Conservation (phyloP, 2,113 vertebrate species). For the Cathartes aura region DNA sequence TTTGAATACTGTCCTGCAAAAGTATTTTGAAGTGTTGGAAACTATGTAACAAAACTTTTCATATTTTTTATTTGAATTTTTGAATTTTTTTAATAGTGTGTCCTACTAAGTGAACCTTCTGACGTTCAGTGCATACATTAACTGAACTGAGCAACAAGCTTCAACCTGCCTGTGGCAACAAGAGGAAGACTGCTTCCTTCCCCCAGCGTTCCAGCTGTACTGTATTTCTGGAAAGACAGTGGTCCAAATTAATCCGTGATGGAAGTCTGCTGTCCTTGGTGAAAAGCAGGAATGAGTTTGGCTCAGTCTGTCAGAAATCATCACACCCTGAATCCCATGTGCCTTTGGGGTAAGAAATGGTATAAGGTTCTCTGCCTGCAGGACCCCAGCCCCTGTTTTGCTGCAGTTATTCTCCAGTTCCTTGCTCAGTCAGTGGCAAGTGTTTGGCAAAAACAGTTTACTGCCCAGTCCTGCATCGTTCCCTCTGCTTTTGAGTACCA, state of each 20-base stretch:
- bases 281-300: neutral
- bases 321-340: neutral
- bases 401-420: neutral
- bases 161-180: conserved; percentile 13
- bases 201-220: neutral
- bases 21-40: neutral
- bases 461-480: neutral
- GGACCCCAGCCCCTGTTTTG: neutral
- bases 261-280: neutral
- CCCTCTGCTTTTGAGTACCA: neutral
- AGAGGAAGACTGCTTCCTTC: conserved; percentile 18
- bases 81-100: neutral
- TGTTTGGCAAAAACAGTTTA: neutral
- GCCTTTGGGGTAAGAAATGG: neutral
- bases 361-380: neutral
- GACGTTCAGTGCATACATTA: conserved; percentile 34
- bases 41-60: neutral
- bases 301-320: neutral
- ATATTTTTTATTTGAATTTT: neutral
- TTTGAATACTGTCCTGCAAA: neutral
- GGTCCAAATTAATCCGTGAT: neutral
- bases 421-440: neutral
- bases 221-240: neutral
- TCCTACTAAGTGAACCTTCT: conserved; percentile 30
- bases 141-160: conserved; percentile 13